Base-by-base conservation (phyloP, 30 jellyfish, hydroid and myxozoan genomes). In the Turritopsis dohrnii region DNA sequence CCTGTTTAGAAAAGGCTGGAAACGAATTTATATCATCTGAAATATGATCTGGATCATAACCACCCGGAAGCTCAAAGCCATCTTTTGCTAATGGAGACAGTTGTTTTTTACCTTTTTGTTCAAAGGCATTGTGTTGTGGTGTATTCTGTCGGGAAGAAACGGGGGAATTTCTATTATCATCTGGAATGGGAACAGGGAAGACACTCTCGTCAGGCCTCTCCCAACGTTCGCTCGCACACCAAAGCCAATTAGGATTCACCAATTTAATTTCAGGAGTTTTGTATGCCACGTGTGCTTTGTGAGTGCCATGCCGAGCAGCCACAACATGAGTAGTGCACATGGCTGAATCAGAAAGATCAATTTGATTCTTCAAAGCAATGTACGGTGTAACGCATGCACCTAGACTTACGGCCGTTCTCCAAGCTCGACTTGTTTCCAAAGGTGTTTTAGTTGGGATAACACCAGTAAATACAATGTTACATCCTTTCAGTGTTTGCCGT, bases 251-350 rank as follows among this genome's bases (percentile, higher is more conserved):
- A 3, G 96, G 97, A 52, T 89, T 93, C 21, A 94, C 99, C 28
- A 94, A 87, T 76, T 89, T 71, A 16, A 94, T 89, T 41, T 83
- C 89, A 1, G 88, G 85, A 24, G 82, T 26, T 66, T 83, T 94
- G 71, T 71, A 79, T 8, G 99, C 99, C 21, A 84, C 85, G 76
- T 85, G 85, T 20, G 99, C 99, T 69, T 94, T 94, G 74, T 94
- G 97, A 1, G 99, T 94, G 21, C 99, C 99, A 60, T 86, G 96
- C 18, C 99, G 89, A 5, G 99, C 99, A 22, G 99, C 99, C 13
- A 94, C 84, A 20, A 94, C 96, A 75, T 94, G 99, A 60, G 99
- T 94, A 1, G 99, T 88, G 53, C 29, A 82, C 52, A 31, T 7
- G 26, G 26, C 83, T 28, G 7, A 13, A 0, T 71, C 83, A 5